A percentile compares a stretch with the other conserved stretches of the same genome.
Evolutionary conservation across 2,797 vertebrate genomes (phyloP).

Genomic region (Rhynchonycteris naso): DNA sequence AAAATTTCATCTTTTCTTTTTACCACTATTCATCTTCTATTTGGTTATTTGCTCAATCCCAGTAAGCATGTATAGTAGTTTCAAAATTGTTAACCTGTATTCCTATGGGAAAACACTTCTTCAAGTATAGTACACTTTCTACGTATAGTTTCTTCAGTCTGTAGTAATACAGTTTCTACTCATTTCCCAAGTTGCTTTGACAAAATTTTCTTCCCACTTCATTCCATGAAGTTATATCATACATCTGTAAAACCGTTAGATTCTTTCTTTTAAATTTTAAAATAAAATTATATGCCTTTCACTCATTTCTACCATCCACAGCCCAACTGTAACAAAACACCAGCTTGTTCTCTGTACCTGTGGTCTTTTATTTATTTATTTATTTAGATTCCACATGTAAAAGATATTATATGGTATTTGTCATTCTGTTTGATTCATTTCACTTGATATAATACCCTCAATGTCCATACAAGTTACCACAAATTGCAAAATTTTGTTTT

Average conservation of each 20-base stretch:
- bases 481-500: background rate
- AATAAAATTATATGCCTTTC: background rate
- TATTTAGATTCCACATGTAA: too few relatives aligned
- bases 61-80: background rate
- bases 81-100: background rate
- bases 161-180: background rate
- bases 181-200: background rate
- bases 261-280: background rate
- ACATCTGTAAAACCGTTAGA: background rate
- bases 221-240: background rate
- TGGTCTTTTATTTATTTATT: too few relatives aligned
- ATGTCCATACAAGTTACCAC: background rate
- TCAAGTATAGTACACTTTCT: background rate
- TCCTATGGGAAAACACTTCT: background rate
- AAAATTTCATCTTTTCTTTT: background rate
- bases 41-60: background rate
- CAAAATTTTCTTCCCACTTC: background rate
- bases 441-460: background rate
- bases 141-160: background rate
- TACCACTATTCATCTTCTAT: background rate
- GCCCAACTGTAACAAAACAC: background rate
- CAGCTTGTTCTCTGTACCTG: background rate
- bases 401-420: background rate
- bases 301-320: background rate
- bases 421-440: background rate